Evolutionary conservation across 2,888 invertebrate species (phyloP), one percentile per base, ranked within the genome.

Genomic region (Sipunculus nudus): DNA sequence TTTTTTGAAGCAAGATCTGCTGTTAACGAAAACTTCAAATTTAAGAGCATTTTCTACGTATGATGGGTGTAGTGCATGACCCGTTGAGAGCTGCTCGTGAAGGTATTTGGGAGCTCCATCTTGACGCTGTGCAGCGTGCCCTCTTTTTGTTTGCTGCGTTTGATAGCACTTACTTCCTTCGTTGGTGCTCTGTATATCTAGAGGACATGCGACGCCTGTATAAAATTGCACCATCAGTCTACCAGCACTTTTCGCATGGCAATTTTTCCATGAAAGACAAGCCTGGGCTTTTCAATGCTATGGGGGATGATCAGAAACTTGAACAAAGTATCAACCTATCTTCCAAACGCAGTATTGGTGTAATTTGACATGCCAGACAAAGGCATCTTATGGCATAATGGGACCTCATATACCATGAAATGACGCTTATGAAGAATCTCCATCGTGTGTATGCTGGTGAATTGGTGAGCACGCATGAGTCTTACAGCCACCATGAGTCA

Each of bases 371-470:
- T 46, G 46, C 54, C 23, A 43, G 32, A 21, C 43, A 54, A 46
- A 54, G 46, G 28, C 43, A 54, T 4, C 46, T 31, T 31, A 31
- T 54, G 5, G 54, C 54, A 8, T 32, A 46, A 31, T 54, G 54
- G 54, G 54, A 54, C 31, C 45, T 54, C 5, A 54, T 54, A 25
- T 54, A 46, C 45, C 54, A 54, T 46, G 54, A 54, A 45, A 25
- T 54, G 54, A 29, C 46, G 54, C 45, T 46, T n/a, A 35, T 54
- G 5, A 46, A 54, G 28, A 54, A 54, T 26, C 23, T 54, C 10
- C 54, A 54, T 46, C 19, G 45, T 3, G 25, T 47, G 13, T 46
- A 46, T n/a, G 29, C 19, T 47, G 45, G 29, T 31, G 46, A 47
- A 26, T 47, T 38, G 2, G 52, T 38, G 4, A 52, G 39, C 8